These are phyloP conservation scores for Ecliptopera silaceata DNA, from an alignment of 2,888 invertebrate genomes.

Conservation along the genomic window DNA sequence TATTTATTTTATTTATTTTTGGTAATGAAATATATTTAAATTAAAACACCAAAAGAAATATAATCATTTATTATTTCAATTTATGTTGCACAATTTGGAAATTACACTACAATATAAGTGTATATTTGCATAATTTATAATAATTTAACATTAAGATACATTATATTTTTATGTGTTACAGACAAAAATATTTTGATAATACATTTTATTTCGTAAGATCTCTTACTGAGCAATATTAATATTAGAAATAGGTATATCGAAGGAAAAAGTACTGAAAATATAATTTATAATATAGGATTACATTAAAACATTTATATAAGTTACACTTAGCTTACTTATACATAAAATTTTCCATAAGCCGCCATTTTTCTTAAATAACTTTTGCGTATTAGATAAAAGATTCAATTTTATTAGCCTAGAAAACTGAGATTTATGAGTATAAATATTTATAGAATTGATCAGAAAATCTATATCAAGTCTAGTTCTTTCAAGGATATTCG, in stretches of 20 bases:
- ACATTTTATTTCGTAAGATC: conserved; percentile 39
- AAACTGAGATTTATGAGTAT: background rate
- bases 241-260: conserved; percentile 34
- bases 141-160: conserved; percentile 36
- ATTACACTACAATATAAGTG: conserved; percentile 58
- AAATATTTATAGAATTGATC: background rate
- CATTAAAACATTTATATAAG: conserved; percentile 5
- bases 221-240: conserved; percentile 49
- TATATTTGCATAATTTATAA: conserved; percentile 54
- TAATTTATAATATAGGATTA: conserved; percentile 11
- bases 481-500: too few relatives aligned
- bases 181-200: conserved; percentile 42
- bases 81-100: conserved; percentile 62
- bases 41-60: conserved; percentile 24
- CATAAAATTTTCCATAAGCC: conserved; percentile 5
- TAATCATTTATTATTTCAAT: conserved; percentile 64
- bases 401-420: background rate
- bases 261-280: conserved; percentile 17
- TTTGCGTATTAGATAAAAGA: background rate
- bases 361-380: background rate
- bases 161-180: conserved; percentile 40
- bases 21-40: too few relatives aligned
- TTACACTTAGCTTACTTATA: background rate
- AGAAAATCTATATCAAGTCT: too few relatives aligned
- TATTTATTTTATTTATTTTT: too few relatives aligned